Conservation (phyloP, 2,797 vertebrate species). For the Yasuhikotakia modesta region DNA sequence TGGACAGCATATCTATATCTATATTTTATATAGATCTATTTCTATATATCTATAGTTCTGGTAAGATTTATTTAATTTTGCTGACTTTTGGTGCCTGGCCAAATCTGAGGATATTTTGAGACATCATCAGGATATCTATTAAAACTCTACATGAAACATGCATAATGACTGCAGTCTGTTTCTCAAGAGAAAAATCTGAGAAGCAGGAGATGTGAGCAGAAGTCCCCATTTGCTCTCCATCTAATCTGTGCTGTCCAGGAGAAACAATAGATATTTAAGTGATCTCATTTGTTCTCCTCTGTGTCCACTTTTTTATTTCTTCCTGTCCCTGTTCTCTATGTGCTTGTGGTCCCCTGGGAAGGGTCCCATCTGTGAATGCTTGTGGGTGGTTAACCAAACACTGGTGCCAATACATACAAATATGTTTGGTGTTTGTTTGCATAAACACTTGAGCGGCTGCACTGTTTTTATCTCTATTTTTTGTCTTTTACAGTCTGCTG, state of each 20-base stretch:
- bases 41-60: too few species aligned
- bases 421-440: constrained; percentile 94
- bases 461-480: constrained; percentile 82
- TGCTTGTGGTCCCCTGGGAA: constrained; percentile 75
- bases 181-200: neutral
- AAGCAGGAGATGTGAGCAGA: neutral
- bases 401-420: constrained; percentile 90
- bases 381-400: constrained; percentile 89
- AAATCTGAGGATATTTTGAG: too few species aligned
- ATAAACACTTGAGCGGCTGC: constrained; percentile 97
- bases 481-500: constrained; percentile 33
- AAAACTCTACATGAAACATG: too few species aligned
- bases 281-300: neutral
- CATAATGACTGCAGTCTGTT: neutral
- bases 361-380: constrained; percentile 90
- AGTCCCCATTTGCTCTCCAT: neutral
- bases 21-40: too few species aligned
- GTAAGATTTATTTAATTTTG: too few species aligned
- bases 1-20: too few species aligned
- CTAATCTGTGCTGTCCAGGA: neutral
- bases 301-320: constrained; percentile 41
- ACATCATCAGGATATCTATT: too few species aligned
- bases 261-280: neutral
- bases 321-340: constrained; percentile 68
- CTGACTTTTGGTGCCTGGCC: too few species aligned